These are phyloP conservation scores for Chionoecetes opilio DNA, from an alignment of 1,140 invertebrate species.

Conservation along the genomic window DNA sequence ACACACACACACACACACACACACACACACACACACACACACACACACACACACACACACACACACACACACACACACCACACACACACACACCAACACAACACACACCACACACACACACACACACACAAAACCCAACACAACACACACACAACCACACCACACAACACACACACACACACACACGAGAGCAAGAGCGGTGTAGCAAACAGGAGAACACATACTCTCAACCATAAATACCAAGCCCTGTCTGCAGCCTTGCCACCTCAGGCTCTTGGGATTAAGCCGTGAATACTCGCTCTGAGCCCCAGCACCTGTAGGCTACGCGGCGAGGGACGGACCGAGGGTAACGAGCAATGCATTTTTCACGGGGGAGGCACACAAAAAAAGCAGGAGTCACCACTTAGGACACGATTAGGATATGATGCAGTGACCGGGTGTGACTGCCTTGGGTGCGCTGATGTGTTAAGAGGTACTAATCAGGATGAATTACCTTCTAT, in stretches of 20 bases:
- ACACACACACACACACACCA: no score
- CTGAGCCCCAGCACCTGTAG: background rate
- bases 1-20: no score
- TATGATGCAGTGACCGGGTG: no score
- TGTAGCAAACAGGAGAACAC: background rate
- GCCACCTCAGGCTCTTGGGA: background rate
- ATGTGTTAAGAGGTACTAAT: no score
- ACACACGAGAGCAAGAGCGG: background rate
- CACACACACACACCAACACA: no score
- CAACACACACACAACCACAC: background rate
- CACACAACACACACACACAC: no score
- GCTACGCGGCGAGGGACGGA: background rate
- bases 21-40: background rate
- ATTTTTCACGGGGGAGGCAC: background rate
- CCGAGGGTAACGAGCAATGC: background rate
- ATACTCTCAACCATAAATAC: background rate
- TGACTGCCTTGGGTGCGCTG: no score
- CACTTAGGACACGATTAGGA: background rate
- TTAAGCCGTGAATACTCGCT: background rate
- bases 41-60: no score
- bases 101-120: no score
- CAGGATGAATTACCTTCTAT: no score
- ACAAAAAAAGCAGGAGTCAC: background rate
- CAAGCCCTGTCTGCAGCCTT: background rate
- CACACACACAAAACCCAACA: background rate